Evolutionary conservation across 1,140 invertebrate species (phyloP), one percentile per base, ranked within the genome.

Genomic region (Drosophila sproati): DNA sequence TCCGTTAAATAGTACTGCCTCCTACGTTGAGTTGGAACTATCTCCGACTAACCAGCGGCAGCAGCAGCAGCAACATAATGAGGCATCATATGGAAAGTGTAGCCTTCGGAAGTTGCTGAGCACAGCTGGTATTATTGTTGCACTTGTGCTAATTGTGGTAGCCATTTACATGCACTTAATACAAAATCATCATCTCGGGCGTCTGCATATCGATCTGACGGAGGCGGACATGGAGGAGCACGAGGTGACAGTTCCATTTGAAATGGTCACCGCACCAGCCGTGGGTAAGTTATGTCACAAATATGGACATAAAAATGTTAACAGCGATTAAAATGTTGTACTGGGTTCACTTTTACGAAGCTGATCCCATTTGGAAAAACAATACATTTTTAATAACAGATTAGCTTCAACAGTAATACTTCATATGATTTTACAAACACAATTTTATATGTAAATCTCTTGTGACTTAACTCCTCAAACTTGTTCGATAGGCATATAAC

Each of bases 141-240:
- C 77, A 3, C 61, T 88, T 50, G 12, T 89, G 61, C 80, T 91
- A 29, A 70, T 91, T 52, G 35, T 75, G 5, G 89, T 64, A 20
- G 80, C 89, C 47, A 87, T 91, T 67, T 82, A 73, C 37, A 61
- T 91, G 71, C 89, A 91, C 54, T 54, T 83, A 48, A 68, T 34
- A 12, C 89, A 91, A 48, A 81, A 83, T 54, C 48, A 61, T 59
- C 89, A 82, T 80, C 72, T 89, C 43, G 89, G 89, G 10, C 82
- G 89, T 5, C 51, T 91, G 61, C 52, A 82, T 31, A 59, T 59
- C n/a, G 32, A 66, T 10, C 56, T 12, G 0, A 37, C 34, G n/a
- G 6, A 59, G 3, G 41, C 34, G n/a, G 6, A 59, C 2, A 37
- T n/a, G 7, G 43, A 48, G 35, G n/a, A 50, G 8, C 20, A 51